These are phyloP conservation scores for Muschampia plurimacula DNA, from an alignment of 2,888 invertebrate genomes.

Conservation along the genomic window DNA sequence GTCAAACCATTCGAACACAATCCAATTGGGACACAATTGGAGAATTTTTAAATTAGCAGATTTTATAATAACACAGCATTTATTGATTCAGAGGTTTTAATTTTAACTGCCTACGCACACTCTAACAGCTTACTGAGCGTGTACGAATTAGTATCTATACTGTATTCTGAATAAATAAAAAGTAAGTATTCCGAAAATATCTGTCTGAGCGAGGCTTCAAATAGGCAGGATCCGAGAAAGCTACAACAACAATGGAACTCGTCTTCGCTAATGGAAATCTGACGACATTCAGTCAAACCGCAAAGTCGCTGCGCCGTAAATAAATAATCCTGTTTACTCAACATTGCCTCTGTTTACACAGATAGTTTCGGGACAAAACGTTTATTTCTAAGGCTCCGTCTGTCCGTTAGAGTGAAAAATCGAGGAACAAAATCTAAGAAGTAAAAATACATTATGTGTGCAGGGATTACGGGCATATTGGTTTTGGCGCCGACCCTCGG, in stretches of 20 bases:
- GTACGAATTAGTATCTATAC: too few relatives aligned
- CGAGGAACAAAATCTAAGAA: constrained; percentile 28
- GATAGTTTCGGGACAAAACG: constrained; percentile 30
- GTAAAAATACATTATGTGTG: constrained; percentile 37
- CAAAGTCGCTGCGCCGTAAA: constrained; percentile 19
- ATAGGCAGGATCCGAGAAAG: background rate
- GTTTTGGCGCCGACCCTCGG: constrained; percentile 33
- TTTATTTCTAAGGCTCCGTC: constrained; percentile 15
- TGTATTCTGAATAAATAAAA: background rate
- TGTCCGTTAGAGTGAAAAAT: constrained; percentile 35
- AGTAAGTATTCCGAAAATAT: background rate
- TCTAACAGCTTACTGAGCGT: too few relatives aligned
- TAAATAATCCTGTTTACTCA: constrained; percentile 35
- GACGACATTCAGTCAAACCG: constrained; percentile 34
- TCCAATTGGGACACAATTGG: too few relatives aligned
- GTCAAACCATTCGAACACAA: too few relatives aligned
- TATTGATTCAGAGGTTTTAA: too few relatives aligned
- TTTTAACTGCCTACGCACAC: too few relatives aligned
- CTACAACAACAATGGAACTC: constrained; percentile 27
- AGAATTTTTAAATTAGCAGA: too few relatives aligned
- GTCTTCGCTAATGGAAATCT: constrained; percentile 33
- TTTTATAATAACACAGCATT: too few relatives aligned
- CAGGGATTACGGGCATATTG: constrained; percentile 38
- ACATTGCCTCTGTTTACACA: constrained; percentile 27
- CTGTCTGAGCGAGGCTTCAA: background rate